Evolutionary conservation across 1,140 invertebrate genomes (phyloP).

Genomic region (Hydropsyche tenuis): DNA sequence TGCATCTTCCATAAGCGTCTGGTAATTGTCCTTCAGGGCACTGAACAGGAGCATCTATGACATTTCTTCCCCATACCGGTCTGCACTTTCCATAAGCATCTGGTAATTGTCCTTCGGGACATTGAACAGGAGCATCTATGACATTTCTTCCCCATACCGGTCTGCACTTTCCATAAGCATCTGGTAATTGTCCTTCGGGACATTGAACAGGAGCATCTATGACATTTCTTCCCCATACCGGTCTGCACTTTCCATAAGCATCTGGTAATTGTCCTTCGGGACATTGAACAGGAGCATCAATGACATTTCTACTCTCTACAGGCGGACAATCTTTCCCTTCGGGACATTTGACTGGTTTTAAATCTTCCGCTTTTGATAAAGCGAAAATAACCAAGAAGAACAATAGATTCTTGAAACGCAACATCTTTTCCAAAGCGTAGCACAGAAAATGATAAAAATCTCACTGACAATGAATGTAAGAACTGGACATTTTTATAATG

Average conservation of each 20-base stretch:
- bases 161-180: not conserved
- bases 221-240: constrained; percentile 24
- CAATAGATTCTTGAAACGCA: not conserved
- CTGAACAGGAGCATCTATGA: constrained; percentile 40
- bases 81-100: constrained; percentile 44
- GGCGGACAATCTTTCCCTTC: constrained; percentile 31
- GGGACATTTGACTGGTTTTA: not conserved
- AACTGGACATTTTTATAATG: not conserved
- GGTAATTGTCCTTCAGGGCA: constrained; percentile 46
- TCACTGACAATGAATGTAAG: not conserved
- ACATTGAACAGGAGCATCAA: constrained; percentile 39
- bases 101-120: constrained; percentile 44
- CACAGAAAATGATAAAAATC: not conserved
- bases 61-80: not conserved
- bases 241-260: not conserved
- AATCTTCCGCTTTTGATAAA: not conserved
- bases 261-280: not conserved
- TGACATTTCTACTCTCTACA: constrained; percentile 29
- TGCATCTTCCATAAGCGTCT: constrained; percentile 44
- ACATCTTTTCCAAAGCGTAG: not conserved
- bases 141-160: constrained; percentile 3
- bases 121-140: constrained; percentile 41
- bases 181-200: not conserved
- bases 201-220: constrained; percentile 40
- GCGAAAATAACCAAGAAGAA: not conserved